Base-by-base conservation (phyloP, 2,113 vertebrate genomes). In the Podarcis raffonei region DNA sequence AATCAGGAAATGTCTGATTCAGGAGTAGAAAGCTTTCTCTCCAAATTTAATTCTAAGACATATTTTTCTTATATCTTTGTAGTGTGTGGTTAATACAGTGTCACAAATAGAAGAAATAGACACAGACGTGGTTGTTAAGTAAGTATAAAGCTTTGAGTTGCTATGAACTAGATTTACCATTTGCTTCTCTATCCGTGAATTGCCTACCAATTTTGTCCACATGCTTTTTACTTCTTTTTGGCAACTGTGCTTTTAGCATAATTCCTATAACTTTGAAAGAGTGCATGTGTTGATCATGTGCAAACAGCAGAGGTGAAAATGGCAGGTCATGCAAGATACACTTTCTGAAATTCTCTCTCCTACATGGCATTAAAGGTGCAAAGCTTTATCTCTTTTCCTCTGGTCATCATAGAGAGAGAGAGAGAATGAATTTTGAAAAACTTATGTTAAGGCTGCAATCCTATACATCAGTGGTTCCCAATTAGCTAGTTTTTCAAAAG, bases 101-200 rank as follows among this genome's bases (percentile, higher is more conserved):
- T 97, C 97, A 32, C 96, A 98, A 94, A 98, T 98, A 81, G 98
- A 98, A 95, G 98, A 99, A 90, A 98, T 98, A 86, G 98, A 99
- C 96, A 96, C 98, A 80, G 98, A 99, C 94, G 95, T 97, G 86
- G 96, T 98, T 84, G 94, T 97, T 65, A 99, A 98, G 99, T 99
- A 96, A 98, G 99, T 98, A 95, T 35, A 92, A 69, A 89, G 3
- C 9, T 84, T 80, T 71, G 23, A 91, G 1, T 93, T 74, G 20
- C 2, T 53, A 68, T 48, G 42, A 25, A 78, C 32, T 6, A n/a
- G 23, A 8, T 57, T 18, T 0, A 91, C 89, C 81, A 85, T 80
- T 75, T 89, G 94, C 90, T 80, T 90, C 90, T 87, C 74, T 83
- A 39, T 91, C 74, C 89, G 30, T 37, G 4, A 91, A 0, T 83